These are phyloP conservation scores for Andrena haemorrhoa DNA, from an alignment of 2,888 invertebrate genomes.

Conservation along the genomic window DNA sequence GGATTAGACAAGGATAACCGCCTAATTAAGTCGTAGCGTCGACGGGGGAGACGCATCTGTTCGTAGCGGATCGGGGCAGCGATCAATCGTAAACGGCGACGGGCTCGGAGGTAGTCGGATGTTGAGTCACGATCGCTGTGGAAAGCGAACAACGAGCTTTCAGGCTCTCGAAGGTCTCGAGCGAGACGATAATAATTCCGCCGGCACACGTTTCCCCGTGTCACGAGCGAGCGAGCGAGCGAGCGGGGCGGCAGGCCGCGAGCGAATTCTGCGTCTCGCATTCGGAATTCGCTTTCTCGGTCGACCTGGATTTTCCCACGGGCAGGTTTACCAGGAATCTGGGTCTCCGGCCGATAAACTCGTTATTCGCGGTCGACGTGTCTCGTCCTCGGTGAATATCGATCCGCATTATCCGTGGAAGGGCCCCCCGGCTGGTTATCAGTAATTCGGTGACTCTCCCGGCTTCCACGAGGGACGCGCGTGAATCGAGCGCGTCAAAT, in stretches of 20 bases:
- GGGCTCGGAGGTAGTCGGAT: slow-evolving; percentile 14
- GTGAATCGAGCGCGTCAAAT: slow-evolving; percentile 1
- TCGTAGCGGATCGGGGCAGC: slow-evolving; percentile 5
- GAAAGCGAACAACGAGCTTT: slow-evolving; percentile 39
- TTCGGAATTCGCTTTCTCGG: slow-evolving; percentile 63
- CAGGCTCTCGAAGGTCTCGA: slow-evolving; percentile 43
- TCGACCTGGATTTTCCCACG: slow-evolving; percentile 70
- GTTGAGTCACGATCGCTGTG: slow-evolving; percentile 44
- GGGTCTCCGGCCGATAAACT: slow-evolving; percentile 70
- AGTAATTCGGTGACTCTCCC: slow-evolving; percentile 57
- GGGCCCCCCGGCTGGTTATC: slow-evolving; percentile 56
- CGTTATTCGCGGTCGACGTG: slow-evolving; percentile 65
- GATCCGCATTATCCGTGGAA: slow-evolving; percentile 64
- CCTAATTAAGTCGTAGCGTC: slow-evolving; percentile 43
- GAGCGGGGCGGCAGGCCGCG: slow-evolving; percentile 29
- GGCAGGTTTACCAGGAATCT: slow-evolving; percentile 70
- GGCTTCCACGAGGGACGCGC: slow-evolving; percentile 21
- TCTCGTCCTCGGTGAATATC: slow-evolving; percentile 66
- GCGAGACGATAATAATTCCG: slow-evolving; percentile 50
- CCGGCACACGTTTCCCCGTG: slow-evolving; percentile 47
- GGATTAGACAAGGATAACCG: slow-evolving; percentile 30
- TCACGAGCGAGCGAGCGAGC: slow-evolving; percentile 30
- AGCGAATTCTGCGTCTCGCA: slow-evolving; percentile 59
- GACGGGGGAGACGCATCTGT: slow-evolving; percentile 2
- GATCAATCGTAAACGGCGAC: slow-evolving; percentile 43